Percentiles rank a stretch among this genome's conserved stretches.
Conservation (phyloP, 2,888 invertebrate species). For the Eupeodes luniger region DNA sequence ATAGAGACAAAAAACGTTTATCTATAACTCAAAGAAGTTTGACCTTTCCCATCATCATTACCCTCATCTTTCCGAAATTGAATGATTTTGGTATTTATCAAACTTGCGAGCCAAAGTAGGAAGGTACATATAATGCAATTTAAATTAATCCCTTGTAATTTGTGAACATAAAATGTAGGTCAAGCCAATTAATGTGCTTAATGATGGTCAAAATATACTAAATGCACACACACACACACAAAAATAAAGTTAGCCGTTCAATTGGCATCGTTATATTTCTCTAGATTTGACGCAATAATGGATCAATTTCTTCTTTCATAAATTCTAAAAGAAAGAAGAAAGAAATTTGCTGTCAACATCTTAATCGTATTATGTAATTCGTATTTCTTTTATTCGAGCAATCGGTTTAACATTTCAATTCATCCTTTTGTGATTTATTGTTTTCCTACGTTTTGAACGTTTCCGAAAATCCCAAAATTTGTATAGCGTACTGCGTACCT, state of each 20-base stretch:
- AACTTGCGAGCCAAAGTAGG: neutral
- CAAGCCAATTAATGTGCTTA: conserved; percentile 24
- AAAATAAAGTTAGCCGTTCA: neutral
- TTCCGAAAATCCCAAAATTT: conserved; percentile 20
- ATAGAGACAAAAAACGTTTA: neutral
- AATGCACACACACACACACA: neutral
- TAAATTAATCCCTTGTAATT: conserved; percentile 31
- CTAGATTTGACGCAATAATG: neutral
- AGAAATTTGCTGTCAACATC: conserved; percentile 28
- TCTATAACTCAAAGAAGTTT: neutral
- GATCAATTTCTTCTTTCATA: conserved; percentile 16
- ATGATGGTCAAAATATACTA: conserved; percentile 7
- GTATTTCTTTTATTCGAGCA: conserved; percentile 23
- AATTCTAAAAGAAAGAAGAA: conserved; percentile 1
- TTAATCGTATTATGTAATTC: conserved; percentile 8
- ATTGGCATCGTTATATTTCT: neutral
- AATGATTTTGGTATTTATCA: conserved; percentile 30
- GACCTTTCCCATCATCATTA: neutral
- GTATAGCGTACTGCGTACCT: neutral
- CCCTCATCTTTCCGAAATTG: conserved; percentile 23
- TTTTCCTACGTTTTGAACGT: conserved; percentile 43
- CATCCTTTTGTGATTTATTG: conserved; percentile 66
- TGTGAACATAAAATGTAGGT: conserved; percentile 40
- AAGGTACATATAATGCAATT: conserved; percentile 10
- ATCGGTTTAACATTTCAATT: conserved; percentile 63